Evolutionary conservation across 1,140 invertebrate species (phyloP), one percentile per base, ranked within the genome.

Genomic region (Caenorhabditis latens): DNA sequence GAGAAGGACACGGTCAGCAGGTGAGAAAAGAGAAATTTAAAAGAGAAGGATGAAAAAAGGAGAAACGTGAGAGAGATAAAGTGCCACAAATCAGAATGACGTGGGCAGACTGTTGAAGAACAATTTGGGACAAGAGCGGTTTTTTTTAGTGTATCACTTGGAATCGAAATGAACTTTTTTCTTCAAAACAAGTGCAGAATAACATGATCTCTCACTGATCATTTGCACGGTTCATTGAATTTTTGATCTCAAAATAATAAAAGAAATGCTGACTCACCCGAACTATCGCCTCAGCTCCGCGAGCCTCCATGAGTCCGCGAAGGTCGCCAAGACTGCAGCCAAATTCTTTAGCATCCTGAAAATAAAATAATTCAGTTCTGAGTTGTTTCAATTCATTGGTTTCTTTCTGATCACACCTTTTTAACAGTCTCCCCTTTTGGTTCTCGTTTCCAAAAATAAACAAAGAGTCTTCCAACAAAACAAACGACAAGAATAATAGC

Each of bases 241-340:
- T 53, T 53, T 13, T 53, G 50, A 16, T 53, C 50, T 53, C 16
- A 16, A 9, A 16, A 11, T 11, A 4, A 53, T 53, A 8, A 6
- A 53, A 53, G 11, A 53, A 9, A 0, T 32, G 32, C 1, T 32
- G 5, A 83, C 83, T 85, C 21, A 91, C 90, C 94, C 96, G 96
- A 90, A 95, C 95, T 55, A 90, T 88, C 8, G 96, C 97, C 94
- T 99, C 98, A 86, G 95, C 94, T 88, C 97, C 97, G 90, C 97
- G 95, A 92, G 95, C 94, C 94, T 99, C 97, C 97, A 99, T 99
- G 92, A 99, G 95, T 94, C 98, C 96, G 89, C 97, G 96, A 91
- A 99, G 95, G 94, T 99, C 96, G 93, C 96, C 96, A 91, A 98
- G 95, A 91, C 95, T 95, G 67, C 83, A 84, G 40, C 87, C 87